A percentile compares a stretch with the other conserved stretches of the same genome.
Evolutionary conservation across 1,140 invertebrate species (phyloP).

Genomic region (Heliothis virescens): DNA sequence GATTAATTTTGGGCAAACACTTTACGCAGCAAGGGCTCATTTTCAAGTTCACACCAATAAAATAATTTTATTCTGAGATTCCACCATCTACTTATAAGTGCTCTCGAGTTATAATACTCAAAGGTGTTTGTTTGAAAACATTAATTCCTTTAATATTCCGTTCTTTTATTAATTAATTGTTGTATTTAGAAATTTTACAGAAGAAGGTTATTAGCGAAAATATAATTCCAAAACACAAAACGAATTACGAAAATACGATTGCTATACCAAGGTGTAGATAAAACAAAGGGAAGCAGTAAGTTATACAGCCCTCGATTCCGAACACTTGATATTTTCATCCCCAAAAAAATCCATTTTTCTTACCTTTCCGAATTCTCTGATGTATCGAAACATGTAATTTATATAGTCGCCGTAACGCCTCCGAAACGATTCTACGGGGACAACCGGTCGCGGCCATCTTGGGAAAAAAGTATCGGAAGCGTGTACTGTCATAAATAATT

Average conservation of each 20-base stretch:
- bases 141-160: too few species aligned
- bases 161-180: too few species aligned
- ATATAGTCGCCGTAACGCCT: conserved; percentile 35
- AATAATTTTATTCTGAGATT: conserved; percentile 5
- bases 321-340: conserved; percentile 14
- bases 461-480: conserved; percentile 35
- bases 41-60: conserved; percentile 19
- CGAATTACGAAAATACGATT: too few species aligned
- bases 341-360: conserved; percentile 23
- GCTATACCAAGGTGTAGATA: too few species aligned
- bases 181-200: too few species aligned
- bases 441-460: conserved; percentile 31
- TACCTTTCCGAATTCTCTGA: background rate
- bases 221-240: too few species aligned
- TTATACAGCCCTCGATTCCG: too few species aligned
- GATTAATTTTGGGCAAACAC: conserved; percentile 30
- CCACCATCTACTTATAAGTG: background rate
- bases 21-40: conserved; percentile 11
- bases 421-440: conserved; percentile 27
- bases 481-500: conserved; percentile 39
- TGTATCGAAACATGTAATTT: conserved; percentile 35
- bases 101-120: too few species aligned
- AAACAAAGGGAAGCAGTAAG: too few species aligned
- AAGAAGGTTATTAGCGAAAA: too few species aligned
- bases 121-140: too few species aligned